A percentile compares a stretch with the other conserved stretches of the same genome.
phyloP scores from a whole-genome alignment of 2,888 invertebrate species.

The Liopterus haemorrhoidalis region DNA sequence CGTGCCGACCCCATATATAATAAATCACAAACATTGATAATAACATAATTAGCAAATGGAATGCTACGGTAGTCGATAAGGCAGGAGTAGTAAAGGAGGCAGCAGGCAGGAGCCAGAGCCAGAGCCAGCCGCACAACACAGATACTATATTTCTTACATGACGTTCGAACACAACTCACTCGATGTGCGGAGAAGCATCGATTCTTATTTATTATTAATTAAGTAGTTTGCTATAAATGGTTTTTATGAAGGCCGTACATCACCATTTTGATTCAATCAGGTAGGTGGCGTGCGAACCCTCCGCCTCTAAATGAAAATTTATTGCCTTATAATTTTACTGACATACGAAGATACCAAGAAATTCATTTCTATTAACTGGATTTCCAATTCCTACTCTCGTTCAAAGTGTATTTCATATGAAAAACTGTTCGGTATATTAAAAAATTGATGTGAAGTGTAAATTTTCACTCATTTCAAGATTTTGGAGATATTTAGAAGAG shows the following conservation, averaged over 20 bases:
- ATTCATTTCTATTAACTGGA: conserved; percentile 18
- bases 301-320: conserved; percentile 20
- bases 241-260: conserved; percentile 8
- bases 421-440: too few species aligned
- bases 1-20: too few species aligned
- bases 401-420: too few species aligned
- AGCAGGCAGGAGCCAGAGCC: too few species aligned
- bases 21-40: conserved; percentile 21
- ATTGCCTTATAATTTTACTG: conserved; percentile 21
- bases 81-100: too few species aligned
- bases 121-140: too few species aligned
- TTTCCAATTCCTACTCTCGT: conserved; percentile 18
- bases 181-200: conserved; percentile 3
- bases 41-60: conserved; percentile 25
- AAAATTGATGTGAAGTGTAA: too few species aligned
- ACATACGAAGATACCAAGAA: conserved; percentile 16
- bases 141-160: conserved; percentile 8
- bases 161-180: conserved; percentile 11
- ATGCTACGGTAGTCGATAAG: too few species aligned
- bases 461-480: too few species aligned
- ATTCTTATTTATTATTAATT: conserved; percentile 17
- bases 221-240: conserved; percentile 5
- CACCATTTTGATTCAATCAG: conserved; percentile 21
- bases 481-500: too few species aligned
- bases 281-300: conserved; percentile 16